Percentiles rank a stretch among this genome's conserved stretches.
Conservation (phyloP, 2,888 invertebrate species). For the Tenodera sinensis region DNA sequence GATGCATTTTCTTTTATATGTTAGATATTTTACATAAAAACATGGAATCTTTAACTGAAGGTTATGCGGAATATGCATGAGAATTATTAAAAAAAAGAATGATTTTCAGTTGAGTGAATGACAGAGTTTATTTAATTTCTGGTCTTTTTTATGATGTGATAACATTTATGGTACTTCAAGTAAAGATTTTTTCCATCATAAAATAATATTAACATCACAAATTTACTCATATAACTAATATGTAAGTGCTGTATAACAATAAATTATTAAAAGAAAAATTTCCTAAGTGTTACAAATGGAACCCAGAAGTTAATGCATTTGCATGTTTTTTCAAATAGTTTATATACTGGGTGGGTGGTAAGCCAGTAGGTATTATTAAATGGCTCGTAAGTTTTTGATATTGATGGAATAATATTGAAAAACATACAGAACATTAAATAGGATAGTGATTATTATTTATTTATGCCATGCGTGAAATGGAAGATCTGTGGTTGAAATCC, state of each 20-base stretch:
- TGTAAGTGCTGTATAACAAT: not conserved
- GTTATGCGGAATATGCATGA: not conserved
- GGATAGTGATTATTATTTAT: too few relatives aligned
- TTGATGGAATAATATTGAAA: too few relatives aligned
- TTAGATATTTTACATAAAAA: not conserved
- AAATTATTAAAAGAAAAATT: not conserved
- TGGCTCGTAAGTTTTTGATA: too few relatives aligned
- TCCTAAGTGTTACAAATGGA: too few relatives aligned
- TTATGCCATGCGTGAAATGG: too few relatives aligned
- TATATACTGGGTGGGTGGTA: too few relatives aligned
- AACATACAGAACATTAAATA: too few relatives aligned
- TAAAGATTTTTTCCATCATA: not conserved
- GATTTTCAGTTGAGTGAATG: not conserved
- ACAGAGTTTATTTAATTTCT: not conserved
- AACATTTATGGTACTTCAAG: not conserved
- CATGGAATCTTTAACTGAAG: not conserved
- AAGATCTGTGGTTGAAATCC: too few relatives aligned
- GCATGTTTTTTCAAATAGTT: too few relatives aligned
- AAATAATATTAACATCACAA: not conserved
- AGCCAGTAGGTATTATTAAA: too few relatives aligned
- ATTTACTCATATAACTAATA: not conserved
- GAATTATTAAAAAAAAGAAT: not conserved
- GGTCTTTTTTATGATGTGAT: not conserved
- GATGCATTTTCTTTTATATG: not conserved
- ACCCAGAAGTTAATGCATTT: too few relatives aligned